phyloP scores from a whole-genome alignment of 2,113 vertebrate species.

The Eonycteris spelaea region DNA sequence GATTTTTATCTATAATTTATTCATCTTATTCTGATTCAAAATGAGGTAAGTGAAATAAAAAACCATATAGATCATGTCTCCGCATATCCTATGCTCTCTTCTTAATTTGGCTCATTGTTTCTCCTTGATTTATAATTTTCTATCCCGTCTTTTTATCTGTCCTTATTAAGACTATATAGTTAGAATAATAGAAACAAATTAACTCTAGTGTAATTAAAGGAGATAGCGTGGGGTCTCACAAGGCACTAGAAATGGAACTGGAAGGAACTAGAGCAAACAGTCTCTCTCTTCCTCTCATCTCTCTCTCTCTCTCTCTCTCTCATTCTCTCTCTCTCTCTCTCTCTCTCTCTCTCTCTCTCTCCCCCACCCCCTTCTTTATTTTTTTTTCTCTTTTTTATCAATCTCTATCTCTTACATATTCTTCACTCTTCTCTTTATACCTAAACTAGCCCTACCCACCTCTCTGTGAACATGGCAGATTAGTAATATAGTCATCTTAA shows the following conservation, averaged over 20 bases:
- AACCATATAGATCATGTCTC: neutral
- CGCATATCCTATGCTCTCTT: neutral
- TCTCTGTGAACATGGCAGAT: neutral
- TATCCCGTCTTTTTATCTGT: conserved; percentile 12
- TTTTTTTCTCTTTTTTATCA: neutral
- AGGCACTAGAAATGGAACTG: neutral
- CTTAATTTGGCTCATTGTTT: neutral
- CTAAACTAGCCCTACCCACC: neutral
- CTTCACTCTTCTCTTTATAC: neutral
- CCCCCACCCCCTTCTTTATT: too few relatives aligned
- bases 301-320: neutral
- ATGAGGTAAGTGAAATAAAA: neutral
- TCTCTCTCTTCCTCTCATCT: neutral
- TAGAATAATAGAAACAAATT: conserved; percentile 6
- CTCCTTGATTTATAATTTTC: neutral
- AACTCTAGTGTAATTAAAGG: conserved; percentile 33
- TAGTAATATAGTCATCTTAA: neutral
- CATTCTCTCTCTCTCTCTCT: neutral
- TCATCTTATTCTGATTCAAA: neutral
- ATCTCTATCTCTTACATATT: neutral
- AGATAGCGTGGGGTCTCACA: neutral
- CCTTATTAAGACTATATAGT: neutral
- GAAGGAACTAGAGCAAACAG: neutral
- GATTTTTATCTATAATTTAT: neutral
- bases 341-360: neutral